phyloP scores from a whole-genome alignment of 2,888 invertebrate genomes.

The Cristatella mucedo region DNA sequence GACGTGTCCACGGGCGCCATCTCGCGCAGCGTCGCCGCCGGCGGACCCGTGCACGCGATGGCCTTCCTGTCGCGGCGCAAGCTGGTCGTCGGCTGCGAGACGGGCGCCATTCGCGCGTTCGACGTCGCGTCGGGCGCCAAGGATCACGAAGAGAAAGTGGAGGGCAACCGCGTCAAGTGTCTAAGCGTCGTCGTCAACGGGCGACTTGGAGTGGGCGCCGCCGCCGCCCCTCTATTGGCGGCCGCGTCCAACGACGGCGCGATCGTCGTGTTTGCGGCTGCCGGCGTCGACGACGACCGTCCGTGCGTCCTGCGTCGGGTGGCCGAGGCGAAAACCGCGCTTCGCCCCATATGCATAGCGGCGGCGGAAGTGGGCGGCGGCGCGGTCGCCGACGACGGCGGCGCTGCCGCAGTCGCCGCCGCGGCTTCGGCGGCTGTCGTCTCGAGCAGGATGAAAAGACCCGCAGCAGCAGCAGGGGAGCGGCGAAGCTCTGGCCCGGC shows the following conservation, averaged over 20 bases:
- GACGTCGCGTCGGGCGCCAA: background rate
- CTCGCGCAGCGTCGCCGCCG: constrained; percentile 50
- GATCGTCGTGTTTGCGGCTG: background rate
- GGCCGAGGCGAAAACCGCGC: background rate
- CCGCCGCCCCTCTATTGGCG: background rate
- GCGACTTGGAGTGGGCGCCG: background rate
- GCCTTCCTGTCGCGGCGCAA: constrained; percentile 48
- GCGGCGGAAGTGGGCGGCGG: no score
- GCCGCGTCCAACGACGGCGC: constrained; percentile 1
- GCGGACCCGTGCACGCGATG: constrained; percentile 53
- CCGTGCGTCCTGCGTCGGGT: background rate
- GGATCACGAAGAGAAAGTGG: background rate
- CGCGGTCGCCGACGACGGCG: no score
- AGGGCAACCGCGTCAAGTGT: constrained; percentile 5
- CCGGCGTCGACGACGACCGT: no score
- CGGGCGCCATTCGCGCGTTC: constrained; percentile 10
- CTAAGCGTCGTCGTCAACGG: background rate
- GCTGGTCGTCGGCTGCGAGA: constrained; percentile 56
- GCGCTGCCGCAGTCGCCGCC: no score
- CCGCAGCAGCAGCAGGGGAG: no score
- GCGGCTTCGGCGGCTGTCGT: no score
- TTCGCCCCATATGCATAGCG: constrained; percentile 3
- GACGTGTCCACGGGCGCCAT: constrained; percentile 60
- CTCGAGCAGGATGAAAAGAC: no score
- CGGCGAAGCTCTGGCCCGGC: no score